A percentile compares a stretch with the other conserved stretches of the same genome.
Conservation (phyloP, 1,140 invertebrate species). For the Dreissena polymorpha region DNA sequence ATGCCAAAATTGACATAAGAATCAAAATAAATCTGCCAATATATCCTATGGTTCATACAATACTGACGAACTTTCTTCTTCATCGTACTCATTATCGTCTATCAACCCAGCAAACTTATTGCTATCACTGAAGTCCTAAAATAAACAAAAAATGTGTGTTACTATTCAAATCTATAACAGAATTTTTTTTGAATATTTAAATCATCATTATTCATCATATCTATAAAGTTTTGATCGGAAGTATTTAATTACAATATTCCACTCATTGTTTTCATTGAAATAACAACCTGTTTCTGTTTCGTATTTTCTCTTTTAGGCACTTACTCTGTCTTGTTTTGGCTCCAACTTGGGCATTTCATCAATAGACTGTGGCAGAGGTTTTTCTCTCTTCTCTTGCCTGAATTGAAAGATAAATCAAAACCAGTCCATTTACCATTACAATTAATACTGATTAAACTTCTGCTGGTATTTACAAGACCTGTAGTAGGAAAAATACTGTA, state of each 20-base stretch:
- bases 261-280: too few species aligned
- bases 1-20: too few species aligned
- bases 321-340: slow-evolving; percentile 63
- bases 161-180: neutral
- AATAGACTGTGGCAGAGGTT: slow-evolving; percentile 66
- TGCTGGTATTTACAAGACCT: neutral
- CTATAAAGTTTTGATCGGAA: neutral
- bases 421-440: too few species aligned
- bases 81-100: slow-evolving; percentile 62
- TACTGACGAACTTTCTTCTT: slow-evolving; percentile 34
- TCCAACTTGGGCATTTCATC: slow-evolving; percentile 75
- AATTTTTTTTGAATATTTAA: neutral
- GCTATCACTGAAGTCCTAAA: slow-evolving; percentile 68
- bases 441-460: neutral
- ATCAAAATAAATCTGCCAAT: neutral
- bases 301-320: neutral
- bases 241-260: too few species aligned
- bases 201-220: neutral
- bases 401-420: neutral
- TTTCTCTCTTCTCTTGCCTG: slow-evolving; percentile 61
- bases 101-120: slow-evolving; percentile 70
- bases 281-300: too few species aligned
- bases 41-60: slow-evolving; percentile 5
- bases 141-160: neutral
- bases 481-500: neutral